Evolutionary conservation across 2,888 invertebrate species (phyloP), one percentile per base, ranked within the genome.

Genomic region (Zele albiditarsus): DNA sequence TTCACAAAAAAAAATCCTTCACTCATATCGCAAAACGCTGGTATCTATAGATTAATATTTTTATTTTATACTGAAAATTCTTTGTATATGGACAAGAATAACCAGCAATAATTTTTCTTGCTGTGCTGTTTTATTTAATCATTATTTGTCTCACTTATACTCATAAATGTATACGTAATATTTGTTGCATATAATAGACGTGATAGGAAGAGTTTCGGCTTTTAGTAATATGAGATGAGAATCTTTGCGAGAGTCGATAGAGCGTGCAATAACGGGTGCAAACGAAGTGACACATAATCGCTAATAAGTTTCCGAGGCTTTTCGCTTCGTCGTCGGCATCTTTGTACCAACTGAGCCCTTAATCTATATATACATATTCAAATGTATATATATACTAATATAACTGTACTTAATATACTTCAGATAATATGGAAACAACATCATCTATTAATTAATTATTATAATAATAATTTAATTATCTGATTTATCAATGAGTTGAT

Each of bases 251-350:
- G 62, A 62, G 31, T 67, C 25, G 25, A 67, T 42, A 27, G 46
- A 25, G 28, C 49, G 46, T 67, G 16, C 38, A 38, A 25, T 49
- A 42, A 67, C 27, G 16, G 46, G 49, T 77, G 86, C 82, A 81
- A 86, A 86, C 82, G 81, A 85, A 82, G 80, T 85, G 81, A 83
- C 86, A 83, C 78, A 78, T 78, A 79, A 79, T 73, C 78, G 84
- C 86, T 86, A 86, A 86, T 82, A 79, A 85, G 82, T 78, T 79
- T 73, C 78, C 69, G 78, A 77, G 81, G 80, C 80, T 80, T 81
- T 80, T 81, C 80, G 82, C 81, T 80, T 80, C 83, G 80, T 72
- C 79, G 82, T 81, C 74, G 79, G 75, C 74, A 74, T 71, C 73
- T 73, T 78, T 75, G 20, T 77, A 74, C 67, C 67, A 66, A 73